A percentile compares a stretch with the other conserved stretches of the same genome.
phyloP scores from a whole-genome alignment of 1,140 invertebrate genomes.

The Drosophila parvula region DNA sequence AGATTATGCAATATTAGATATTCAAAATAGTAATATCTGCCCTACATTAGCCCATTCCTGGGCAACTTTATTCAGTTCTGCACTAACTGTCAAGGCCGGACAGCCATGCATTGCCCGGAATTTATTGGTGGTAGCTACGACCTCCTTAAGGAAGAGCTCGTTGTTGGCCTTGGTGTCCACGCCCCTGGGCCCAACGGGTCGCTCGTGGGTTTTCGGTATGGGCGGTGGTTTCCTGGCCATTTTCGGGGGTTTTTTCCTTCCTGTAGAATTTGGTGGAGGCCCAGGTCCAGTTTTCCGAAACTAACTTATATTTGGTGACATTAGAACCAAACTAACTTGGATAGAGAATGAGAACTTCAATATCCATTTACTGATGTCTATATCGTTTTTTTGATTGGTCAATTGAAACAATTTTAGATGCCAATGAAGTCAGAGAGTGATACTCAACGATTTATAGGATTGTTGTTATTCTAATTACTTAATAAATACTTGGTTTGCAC shows the following conservation, averaged over 20 bases:
- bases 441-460: too few relatives aligned
- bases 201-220: slow-evolving; percentile 57
- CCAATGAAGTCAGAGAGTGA: too few relatives aligned
- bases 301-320: not conserved
- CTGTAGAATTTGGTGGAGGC: not conserved
- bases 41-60: slow-evolving; percentile 75
- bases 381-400: too few relatives aligned
- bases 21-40: not conserved
- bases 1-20: not conserved
- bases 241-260: not conserved
- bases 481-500: too few relatives aligned
- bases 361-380: not conserved
- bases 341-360: not conserved
- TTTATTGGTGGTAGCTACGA: slow-evolving; percentile 56
- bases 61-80: slow-evolving; percentile 48
- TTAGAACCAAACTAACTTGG: not conserved
- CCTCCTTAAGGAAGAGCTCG: slow-evolving; percentile 60
- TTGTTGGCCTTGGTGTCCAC: slow-evolving; percentile 67
- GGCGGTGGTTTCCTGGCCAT: slow-evolving; percentile 47
- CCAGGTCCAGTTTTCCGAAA: slow-evolving; percentile 26
- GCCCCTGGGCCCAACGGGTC: slow-evolving; percentile 58
- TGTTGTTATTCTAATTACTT: too few relatives aligned
- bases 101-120: slow-evolving; percentile 63
- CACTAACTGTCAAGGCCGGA: slow-evolving; percentile 50
- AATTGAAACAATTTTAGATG: not conserved